A percentile compares a stretch with the other conserved stretches of the same genome.
These are phyloP conservation scores for Ectropis crepuscularia DNA, from an alignment of 2,888 invertebrate species.

Conservation along the genomic window DNA sequence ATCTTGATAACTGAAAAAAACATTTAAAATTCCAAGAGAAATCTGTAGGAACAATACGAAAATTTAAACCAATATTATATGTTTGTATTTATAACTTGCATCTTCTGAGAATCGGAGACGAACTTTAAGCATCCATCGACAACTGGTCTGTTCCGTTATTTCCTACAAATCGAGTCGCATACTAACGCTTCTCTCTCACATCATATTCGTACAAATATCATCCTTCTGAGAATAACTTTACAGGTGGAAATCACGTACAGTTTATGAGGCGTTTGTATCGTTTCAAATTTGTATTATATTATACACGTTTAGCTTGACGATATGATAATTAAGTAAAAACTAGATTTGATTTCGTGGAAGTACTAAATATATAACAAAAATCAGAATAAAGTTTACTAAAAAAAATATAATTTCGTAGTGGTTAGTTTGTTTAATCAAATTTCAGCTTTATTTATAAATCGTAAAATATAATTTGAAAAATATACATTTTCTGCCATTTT, in stretches of 20 bases:
- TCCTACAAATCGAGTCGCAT: slow-evolving; percentile 72
- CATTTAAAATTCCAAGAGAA: too few species aligned
- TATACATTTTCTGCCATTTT: too few species aligned
- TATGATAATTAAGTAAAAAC: slow-evolving; percentile 18
- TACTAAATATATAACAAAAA: not conserved
- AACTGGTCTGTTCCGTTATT: slow-evolving; percentile 77
- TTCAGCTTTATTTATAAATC: too few species aligned
- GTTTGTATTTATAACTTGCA: slow-evolving; percentile 12
- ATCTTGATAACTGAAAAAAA: too few species aligned
- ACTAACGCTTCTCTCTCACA: slow-evolving; percentile 53
- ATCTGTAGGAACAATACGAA: too few species aligned
- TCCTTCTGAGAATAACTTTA: slow-evolving; percentile 10
- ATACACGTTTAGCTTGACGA: not conserved
- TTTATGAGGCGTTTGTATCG: slow-evolving; percentile 2
- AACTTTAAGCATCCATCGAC: slow-evolving; percentile 56
- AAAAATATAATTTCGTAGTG: not conserved
- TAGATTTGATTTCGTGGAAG: slow-evolving; percentile 19
- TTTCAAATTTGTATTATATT: not conserved
- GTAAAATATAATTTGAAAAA: too few species aligned
- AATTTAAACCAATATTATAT: too few species aligned
- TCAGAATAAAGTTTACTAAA: not conserved
- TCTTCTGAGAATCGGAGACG: slow-evolving; percentile 27
- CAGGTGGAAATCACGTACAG: slow-evolving; percentile 12
- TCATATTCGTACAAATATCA: slow-evolving; percentile 27
- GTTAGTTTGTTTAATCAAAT: too few species aligned